These are phyloP conservation scores for Gila orcuttii DNA, from an alignment of 2,113 vertebrate species.

Conservation along the genomic window DNA sequence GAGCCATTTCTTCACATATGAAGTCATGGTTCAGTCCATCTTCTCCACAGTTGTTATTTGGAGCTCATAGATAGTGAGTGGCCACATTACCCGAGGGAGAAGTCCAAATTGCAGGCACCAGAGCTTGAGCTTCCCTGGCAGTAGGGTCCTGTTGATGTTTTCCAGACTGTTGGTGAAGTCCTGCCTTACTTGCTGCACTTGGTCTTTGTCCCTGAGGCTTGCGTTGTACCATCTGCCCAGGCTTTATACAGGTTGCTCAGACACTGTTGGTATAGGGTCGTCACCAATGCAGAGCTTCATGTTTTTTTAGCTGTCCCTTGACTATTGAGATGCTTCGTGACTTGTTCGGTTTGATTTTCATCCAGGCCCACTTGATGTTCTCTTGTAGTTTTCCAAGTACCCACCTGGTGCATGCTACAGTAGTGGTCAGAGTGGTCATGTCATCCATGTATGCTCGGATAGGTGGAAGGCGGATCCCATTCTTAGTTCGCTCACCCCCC, in stretches of 20 bases:
- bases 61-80: too few species aligned
- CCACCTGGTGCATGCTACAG: constrained; percentile 15
- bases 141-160: constrained; percentile 20
- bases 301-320: background rate
- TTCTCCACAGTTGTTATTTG: too few species aligned
- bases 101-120: constrained; percentile 47
- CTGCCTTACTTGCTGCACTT: background rate
- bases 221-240: too few species aligned
- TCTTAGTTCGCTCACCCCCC: background rate
- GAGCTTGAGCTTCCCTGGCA: constrained; percentile 33
- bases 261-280: background rate
- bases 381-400: background rate
- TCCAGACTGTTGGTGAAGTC: background rate
- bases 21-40: too few species aligned
- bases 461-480: background rate
- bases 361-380: background rate
- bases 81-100: too few species aligned
- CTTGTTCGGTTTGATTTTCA: background rate
- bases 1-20: too few species aligned
- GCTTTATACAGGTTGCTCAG: background rate
- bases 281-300: background rate
- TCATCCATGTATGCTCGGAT: constrained; percentile 41
- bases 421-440: constrained; percentile 30
- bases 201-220: too few species aligned
- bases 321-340: background rate